Evolutionary conservation across 2,797 vertebrate genomes (phyloP).

Genomic region (Coilia nasus): DNA sequence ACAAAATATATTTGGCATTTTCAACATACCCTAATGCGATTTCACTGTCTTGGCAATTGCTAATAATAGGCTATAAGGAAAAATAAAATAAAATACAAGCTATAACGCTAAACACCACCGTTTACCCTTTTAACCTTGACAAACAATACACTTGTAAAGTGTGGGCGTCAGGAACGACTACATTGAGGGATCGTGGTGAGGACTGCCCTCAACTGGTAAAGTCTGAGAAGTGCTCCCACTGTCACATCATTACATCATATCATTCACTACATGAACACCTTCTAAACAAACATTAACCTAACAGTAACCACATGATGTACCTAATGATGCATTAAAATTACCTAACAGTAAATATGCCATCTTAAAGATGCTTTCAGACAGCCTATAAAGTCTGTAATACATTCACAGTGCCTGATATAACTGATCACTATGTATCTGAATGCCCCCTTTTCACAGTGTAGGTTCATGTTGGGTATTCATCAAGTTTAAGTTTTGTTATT

Average conservation of each 20-base stretch:
- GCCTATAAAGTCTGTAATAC: no score
- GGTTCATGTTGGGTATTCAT: no score
- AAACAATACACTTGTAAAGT: not conserved
- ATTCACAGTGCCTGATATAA: no score
- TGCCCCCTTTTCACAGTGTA: no score
- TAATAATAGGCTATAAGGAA: not conserved
- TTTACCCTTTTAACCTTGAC: not conserved
- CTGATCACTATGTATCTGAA: no score
- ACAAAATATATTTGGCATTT: not conserved
- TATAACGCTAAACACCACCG: not conserved
- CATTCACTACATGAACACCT: not conserved
- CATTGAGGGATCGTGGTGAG: not conserved
- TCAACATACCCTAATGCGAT: not conserved
- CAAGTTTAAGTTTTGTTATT: no score
- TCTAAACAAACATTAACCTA: not conserved
- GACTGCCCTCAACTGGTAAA: conserved; percentile 2
- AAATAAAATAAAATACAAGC: not conserved
- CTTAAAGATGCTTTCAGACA: no score
- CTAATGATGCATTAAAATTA: no score
- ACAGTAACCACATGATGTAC: no score
- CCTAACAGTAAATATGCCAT: no score
- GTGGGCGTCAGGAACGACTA: no score
- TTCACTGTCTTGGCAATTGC: not conserved
- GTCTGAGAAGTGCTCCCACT: not conserved
- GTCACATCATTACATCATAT: no score